Percentiles rank a stretch among this genome's conserved stretches.
Evolutionary conservation across 2,797 vertebrate species (phyloP).

Genomic region (Pseudochromis fuscus): DNA sequence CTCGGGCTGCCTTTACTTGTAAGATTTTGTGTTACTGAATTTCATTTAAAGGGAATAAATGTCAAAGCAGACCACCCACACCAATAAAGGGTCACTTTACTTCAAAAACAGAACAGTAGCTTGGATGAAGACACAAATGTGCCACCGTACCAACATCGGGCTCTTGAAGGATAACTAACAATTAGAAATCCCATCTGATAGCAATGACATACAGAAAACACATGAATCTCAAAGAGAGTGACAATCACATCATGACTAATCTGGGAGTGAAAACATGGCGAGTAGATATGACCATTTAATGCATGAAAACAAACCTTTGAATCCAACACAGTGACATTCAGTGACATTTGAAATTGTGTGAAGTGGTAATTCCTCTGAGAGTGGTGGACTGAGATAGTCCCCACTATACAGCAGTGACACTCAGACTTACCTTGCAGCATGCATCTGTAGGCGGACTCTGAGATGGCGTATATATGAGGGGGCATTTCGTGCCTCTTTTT

Average conservation of each 20-base stretch:
- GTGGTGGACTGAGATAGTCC: not conserved
- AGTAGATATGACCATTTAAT: slow-evolving; percentile 6
- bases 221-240: not conserved
- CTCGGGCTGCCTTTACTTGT: slow-evolving; percentile 5
- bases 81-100: no score
- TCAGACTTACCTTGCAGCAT: slow-evolving; percentile 94
- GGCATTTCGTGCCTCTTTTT: slow-evolving; percentile 99
- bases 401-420: not conserved
- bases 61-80: no score
- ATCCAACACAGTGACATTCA: slow-evolving; percentile 22
- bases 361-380: not conserved
- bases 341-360: slow-evolving; percentile 9
- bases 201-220: not conserved
- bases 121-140: no score
- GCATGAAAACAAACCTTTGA: not conserved
- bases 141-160: no score
- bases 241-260: not conserved
- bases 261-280: not conserved
- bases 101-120: no score
- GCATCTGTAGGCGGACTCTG: slow-evolving; percentile 97
- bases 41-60: not conserved
- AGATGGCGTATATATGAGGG: slow-evolving; percentile 98
- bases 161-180: not conserved
- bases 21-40: slow-evolving; percentile 10
- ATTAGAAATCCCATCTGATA: not conserved